phyloP scores from a whole-genome alignment of 2,113 vertebrate genomes.

The Taurulus bubalis region DNA sequence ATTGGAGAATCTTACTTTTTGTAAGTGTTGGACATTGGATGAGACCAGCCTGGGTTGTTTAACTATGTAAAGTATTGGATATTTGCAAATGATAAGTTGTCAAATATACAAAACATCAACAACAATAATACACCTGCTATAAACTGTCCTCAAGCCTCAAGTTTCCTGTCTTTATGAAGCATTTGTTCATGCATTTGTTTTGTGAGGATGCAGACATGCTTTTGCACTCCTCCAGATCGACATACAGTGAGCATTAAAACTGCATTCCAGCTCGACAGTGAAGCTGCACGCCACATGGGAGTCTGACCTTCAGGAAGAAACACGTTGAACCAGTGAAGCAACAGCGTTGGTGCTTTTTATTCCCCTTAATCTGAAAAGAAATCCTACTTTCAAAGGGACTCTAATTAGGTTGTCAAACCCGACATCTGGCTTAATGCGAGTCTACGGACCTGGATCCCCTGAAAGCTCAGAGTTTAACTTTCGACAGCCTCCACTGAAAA shows the following conservation, averaged over 20 bases:
- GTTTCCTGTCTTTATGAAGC: no score
- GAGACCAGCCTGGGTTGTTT: background rate
- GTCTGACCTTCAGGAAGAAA: background rate
- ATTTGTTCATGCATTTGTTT: no score
- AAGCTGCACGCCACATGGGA: background rate
- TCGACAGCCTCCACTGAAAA: background rate
- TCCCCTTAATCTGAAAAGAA: slow-evolving; percentile 34
- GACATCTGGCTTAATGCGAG: slow-evolving; percentile 59
- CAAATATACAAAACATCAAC: background rate
- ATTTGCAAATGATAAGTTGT: slow-evolving; percentile 7
- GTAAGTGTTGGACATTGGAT: no score
- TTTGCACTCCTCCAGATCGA: background rate
- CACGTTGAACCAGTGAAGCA: slow-evolving; percentile 18
- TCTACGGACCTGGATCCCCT: background rate
- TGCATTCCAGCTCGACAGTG: no score
- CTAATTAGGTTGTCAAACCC: slow-evolving; percentile 63
- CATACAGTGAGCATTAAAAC: background rate
- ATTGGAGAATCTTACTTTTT: no score
- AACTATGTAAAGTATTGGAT: background rate
- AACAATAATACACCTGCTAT: no score
- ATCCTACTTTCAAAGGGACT: slow-evolving; percentile 33
- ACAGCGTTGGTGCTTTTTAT: slow-evolving; percentile 27
- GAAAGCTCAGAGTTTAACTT: slow-evolving; percentile 8
- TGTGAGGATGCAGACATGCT: background rate
- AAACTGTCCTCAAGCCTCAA: background rate